Conservation (phyloP, 2,797 vertebrate species). For the Threskiornis aethiopicus region DNA sequence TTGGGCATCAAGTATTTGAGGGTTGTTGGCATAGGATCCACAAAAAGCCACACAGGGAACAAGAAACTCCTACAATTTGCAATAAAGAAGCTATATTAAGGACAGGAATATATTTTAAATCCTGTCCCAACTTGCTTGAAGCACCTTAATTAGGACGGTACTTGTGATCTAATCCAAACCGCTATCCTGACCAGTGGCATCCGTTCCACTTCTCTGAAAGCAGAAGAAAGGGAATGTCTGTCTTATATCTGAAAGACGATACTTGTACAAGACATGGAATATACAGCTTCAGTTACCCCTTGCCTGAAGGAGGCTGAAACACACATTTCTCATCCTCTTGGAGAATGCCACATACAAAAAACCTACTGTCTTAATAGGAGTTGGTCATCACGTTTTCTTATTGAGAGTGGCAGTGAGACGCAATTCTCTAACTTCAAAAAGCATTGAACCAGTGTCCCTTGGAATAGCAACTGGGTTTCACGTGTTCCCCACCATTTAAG, state of each 20-base stretch:
- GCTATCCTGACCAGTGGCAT: not conserved
- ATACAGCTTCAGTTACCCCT: not conserved
- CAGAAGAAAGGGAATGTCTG: not conserved
- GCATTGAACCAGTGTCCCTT: not conserved
- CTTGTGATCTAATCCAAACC: not conserved
- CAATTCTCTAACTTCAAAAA: not conserved
- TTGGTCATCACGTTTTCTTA: not conserved
- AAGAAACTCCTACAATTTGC: not conserved
- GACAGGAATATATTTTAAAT: not conserved
- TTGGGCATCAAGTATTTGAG: not conserved
- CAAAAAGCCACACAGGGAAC: not conserved
- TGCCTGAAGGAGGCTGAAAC: not conserved
- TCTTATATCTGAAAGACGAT: not conserved
- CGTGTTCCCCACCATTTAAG: not conserved
- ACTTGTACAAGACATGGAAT: not conserved
- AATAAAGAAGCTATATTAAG: not conserved
- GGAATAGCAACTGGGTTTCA: not conserved
- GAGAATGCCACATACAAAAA: not conserved
- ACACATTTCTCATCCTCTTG: not conserved
- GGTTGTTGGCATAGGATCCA: not conserved
- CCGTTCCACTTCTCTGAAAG: not conserved
- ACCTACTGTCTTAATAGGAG: not conserved
- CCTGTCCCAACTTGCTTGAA: not conserved
- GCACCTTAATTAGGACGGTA: not conserved
- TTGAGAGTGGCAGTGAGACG: not conserved